Evolutionary conservation across 2,797 vertebrate genomes (phyloP).

Genomic region (Anas acuta): DNA sequence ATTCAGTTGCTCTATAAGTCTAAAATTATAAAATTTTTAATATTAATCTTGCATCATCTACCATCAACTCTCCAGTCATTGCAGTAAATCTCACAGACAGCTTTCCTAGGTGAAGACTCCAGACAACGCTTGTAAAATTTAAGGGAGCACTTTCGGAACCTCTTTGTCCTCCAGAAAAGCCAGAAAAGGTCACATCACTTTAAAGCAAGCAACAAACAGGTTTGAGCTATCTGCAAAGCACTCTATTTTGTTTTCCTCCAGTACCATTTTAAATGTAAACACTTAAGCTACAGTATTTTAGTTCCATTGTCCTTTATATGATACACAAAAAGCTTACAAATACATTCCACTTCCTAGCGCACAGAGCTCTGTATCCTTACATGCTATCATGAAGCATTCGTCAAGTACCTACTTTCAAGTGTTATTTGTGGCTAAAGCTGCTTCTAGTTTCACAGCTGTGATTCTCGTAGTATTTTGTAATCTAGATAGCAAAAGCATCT

Average conservation of each 20-base stretch:
- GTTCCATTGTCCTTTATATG: not conserved
- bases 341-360: not conserved
- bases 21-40: conserved; percentile 74
- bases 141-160: not conserved
- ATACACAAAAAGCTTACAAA: not conserved
- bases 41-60: conserved; percentile 68
- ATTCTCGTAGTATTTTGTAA: not conserved
- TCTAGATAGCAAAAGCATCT: not conserved
- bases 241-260: not conserved
- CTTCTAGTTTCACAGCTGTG: not conserved
- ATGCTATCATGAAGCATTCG: not conserved
- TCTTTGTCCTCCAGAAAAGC: not conserved
- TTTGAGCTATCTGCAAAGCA: not conserved
- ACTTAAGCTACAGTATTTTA: not conserved
- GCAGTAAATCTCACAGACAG: not conserved
- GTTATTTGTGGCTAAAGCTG: not conserved
- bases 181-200: not conserved
- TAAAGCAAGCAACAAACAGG: not conserved
- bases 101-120: not conserved
- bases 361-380: rapidly evolving
- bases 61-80: not conserved
- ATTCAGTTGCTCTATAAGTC: conserved; percentile 87
- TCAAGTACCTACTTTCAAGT: not conserved
- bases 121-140: not conserved
- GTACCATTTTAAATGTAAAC: not conserved